Evolutionary conservation across 2,888 invertebrate genomes (phyloP).

Genomic region (Microdon myrmicae): DNA sequence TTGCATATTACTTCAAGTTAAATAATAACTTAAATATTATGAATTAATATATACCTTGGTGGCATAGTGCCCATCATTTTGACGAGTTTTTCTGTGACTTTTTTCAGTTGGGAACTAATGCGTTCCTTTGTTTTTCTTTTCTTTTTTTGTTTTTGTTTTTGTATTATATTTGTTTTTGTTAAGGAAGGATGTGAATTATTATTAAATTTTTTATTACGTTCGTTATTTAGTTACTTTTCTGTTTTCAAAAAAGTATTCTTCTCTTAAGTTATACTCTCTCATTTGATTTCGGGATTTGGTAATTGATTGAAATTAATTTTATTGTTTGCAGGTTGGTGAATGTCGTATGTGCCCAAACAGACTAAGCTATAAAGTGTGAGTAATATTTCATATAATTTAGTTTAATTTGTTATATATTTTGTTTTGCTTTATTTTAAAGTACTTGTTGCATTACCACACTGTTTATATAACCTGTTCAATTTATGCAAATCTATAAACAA

Average conservation of each 20-base stretch:
- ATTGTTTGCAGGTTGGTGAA: conserved; percentile 64
- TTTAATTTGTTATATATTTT: conserved; percentile 52
- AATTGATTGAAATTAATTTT: conserved; percentile 32
- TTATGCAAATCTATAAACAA: conserved; percentile 59
- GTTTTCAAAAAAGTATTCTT: conserved; percentile 31
- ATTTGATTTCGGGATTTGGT: conserved; percentile 51
- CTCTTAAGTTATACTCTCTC: conserved; percentile 46
- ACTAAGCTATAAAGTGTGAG: conserved; percentile 48
- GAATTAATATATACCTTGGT: conserved; percentile 65
- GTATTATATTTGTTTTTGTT: too few species aligned
- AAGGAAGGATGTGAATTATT: conserved; percentile 7
- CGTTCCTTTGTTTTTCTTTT: conserved; percentile 24
- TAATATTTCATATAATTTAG: conserved; percentile 18
- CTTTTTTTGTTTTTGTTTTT: conserved; percentile 16
- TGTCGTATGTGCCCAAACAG: conserved; percentile 65
- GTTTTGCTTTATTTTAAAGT: conserved; percentile 42
- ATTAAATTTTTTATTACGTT: conserved; percentile 37
- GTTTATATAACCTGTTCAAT: conserved; percentile 58
- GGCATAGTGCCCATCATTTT: conserved; percentile 69
- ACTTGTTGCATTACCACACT: conserved; percentile 59
- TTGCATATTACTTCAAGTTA: conserved; percentile 26
- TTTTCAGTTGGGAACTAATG: conserved; percentile 25
- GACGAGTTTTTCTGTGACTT: conserved; percentile 57
- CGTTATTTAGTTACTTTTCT: conserved; percentile 35
- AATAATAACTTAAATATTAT: conserved; percentile 30